A percentile compares a stretch with the other conserved stretches of the same genome.
Conservation (phyloP, 2,113 vertebrate species). For the Beaufortia kweichowensis region DNA sequence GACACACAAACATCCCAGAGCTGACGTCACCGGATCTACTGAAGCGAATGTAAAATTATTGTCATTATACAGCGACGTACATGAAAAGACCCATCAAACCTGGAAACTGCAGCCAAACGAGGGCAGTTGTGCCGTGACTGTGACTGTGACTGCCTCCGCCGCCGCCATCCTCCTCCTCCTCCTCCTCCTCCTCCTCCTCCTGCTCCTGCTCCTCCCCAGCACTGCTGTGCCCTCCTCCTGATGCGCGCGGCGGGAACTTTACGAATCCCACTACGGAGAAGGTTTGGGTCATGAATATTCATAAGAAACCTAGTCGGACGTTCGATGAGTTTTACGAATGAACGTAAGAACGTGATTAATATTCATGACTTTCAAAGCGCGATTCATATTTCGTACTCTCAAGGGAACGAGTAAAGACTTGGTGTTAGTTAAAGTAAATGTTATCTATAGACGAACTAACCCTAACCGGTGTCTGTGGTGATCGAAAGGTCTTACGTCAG, state of each 20-base stretch:
- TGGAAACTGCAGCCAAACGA: slow-evolving; percentile 40
- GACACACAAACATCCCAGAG: neutral
- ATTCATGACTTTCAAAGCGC: neutral
- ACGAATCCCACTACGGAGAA: slow-evolving; percentile 13
- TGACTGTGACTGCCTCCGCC: too few species aligned
- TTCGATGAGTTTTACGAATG: neutral
- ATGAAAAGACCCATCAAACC: slow-evolving; percentile 30
- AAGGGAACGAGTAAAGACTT: neutral
- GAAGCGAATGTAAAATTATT: too few species aligned
- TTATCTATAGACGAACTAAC: neutral
- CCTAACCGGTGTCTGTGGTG: too few species aligned
- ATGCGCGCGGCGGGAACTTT: neutral
- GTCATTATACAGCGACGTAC: too few species aligned
- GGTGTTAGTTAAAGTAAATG: neutral
- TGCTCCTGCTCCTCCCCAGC: too few species aligned
- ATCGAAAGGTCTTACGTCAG: too few species aligned
- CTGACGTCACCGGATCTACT: neutral
- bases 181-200: slow-evolving; percentile 9
- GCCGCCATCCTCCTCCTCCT: neutral
- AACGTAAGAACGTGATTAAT: neutral
- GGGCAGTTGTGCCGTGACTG: neutral
- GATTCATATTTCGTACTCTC: neutral
- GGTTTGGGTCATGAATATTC: slow-evolving; percentile 16
- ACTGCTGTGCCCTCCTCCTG: slow-evolving; percentile 21
- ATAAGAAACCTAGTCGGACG: neutral